These are phyloP conservation scores for Brachyalestes nurse DNA, from an alignment of 2,797 vertebrate species.

Conservation along the genomic window DNA sequence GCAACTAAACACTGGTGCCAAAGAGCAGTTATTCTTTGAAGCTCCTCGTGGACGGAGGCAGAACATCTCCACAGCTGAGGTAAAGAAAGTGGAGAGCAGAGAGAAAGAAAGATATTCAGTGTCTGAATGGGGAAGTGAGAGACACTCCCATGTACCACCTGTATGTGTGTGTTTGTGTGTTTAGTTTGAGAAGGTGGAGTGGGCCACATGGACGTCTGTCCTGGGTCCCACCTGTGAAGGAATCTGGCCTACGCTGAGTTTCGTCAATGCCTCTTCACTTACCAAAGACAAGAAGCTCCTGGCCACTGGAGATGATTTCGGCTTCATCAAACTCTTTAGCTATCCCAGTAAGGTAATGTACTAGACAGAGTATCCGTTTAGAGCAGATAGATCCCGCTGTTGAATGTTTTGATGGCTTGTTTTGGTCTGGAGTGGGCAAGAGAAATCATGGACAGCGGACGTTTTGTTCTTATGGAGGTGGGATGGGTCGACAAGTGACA, in stretches of 20 bases:
- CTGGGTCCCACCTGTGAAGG: conserved; percentile 92
- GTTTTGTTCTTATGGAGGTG: too few species aligned
- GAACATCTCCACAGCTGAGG: conserved; percentile 89
- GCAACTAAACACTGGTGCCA: conserved; percentile 95
- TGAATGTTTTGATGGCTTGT: too few species aligned
- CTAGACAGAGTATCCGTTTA: not conserved
- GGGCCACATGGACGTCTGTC: conserved; percentile 93
- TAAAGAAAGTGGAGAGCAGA: conserved; percentile 59
- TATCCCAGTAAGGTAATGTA: conserved; percentile 87
- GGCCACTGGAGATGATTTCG: conserved; percentile 93
- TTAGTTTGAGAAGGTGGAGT: conserved; percentile 94
- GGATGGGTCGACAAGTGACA: too few species aligned
- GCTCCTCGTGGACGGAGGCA: conserved; percentile 93
- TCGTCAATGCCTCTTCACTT: conserved; percentile 89
- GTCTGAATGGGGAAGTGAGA: conserved; percentile 3
- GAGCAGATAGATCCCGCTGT: too few species aligned
- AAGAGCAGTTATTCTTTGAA: conserved; percentile 97
- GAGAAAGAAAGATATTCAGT: not conserved
- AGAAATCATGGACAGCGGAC: too few species aligned
- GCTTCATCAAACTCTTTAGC: conserved; percentile 93
- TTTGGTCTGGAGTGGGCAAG: too few species aligned
- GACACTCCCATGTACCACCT: not conserved
- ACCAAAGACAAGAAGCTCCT: conserved; percentile 87
- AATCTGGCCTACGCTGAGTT: conserved; percentile 90
- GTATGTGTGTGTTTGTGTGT: conserved; percentile 47